phyloP scores from a whole-genome alignment of 2,113 vertebrate genomes.

The Diadophis punctatus region DNA sequence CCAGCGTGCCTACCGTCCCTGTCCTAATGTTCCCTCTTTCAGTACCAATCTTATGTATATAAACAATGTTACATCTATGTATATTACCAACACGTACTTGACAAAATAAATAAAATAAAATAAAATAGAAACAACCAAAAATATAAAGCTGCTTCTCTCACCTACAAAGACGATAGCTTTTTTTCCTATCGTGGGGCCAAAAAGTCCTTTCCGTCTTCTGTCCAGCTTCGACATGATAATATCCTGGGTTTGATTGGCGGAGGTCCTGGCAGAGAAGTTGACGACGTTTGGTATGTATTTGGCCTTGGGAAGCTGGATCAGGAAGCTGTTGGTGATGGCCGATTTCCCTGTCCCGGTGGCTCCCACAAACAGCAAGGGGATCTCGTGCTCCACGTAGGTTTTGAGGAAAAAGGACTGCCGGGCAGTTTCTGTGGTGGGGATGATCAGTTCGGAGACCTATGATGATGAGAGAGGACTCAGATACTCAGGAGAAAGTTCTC shows the following conservation, averaged over 20 bases:
- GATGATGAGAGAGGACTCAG: neutral
- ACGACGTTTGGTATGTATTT: slow-evolving; percentile 80
- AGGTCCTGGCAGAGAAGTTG: slow-evolving; percentile 90
- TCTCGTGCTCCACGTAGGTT: slow-evolving; percentile 76
- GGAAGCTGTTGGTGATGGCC: slow-evolving; percentile 83
- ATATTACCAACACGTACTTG: no score
- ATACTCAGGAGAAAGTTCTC: slow-evolving; percentile 10
- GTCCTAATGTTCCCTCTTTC: no score
- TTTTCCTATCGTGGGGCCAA: slow-evolving; percentile 83
- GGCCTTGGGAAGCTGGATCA: slow-evolving; percentile 81
- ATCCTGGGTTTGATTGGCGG: slow-evolving; percentile 88
- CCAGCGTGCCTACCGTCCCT: no score
- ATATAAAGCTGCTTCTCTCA: slow-evolving; percentile 56
- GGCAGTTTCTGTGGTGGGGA: slow-evolving; percentile 88
- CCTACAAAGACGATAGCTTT: slow-evolving; percentile 88
- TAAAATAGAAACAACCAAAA: neutral
- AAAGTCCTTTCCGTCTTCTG: slow-evolving; percentile 82
- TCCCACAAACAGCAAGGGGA: slow-evolving; percentile 84
- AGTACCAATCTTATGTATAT: no score
- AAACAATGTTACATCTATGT: no score
- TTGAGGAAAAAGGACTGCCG: slow-evolving; percentile 86
- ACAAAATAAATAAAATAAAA: no score
- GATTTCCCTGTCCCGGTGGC: slow-evolving; percentile 95
- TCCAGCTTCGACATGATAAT: slow-evolving; percentile 92
- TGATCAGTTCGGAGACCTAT: slow-evolving; percentile 89